Percentiles rank a stretch among this genome's conserved stretches.
These are phyloP conservation scores for Ryuthela nishihirai DNA, from an alignment of 2,888 invertebrate species.

Conservation along the genomic window DNA sequence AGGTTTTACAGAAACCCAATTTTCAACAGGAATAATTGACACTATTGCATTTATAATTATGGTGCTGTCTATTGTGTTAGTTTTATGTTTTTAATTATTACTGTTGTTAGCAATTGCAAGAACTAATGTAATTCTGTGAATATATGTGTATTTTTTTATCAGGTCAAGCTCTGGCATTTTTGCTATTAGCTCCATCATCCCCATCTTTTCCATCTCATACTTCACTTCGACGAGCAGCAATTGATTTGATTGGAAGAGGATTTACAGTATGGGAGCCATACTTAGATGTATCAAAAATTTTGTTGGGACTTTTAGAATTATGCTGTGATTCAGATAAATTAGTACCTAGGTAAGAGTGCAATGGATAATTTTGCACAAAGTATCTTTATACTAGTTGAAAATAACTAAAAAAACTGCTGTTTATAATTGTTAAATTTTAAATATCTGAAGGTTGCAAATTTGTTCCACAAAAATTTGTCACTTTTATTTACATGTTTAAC, in stretches of 20 bases:
- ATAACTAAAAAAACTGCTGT: background rate
- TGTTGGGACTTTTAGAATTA: slow-evolving; percentile 82
- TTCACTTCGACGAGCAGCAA: slow-evolving; percentile 89
- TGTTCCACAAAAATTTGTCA: too few species aligned
- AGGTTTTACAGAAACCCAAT: too few species aligned
- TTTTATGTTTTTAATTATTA: too few species aligned
- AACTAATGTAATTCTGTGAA: too few species aligned
- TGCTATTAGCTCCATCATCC: slow-evolving; percentile 81
- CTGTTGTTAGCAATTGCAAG: too few species aligned
- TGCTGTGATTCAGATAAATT: slow-evolving; percentile 86
- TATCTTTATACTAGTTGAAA: background rate
- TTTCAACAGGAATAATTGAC: too few species aligned
- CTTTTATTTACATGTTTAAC: too few species aligned
- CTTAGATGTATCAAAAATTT: slow-evolving; percentile 82
- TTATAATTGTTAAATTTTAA: slow-evolving; percentile 1
- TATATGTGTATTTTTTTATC: too few species aligned
- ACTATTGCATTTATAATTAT: too few species aligned
- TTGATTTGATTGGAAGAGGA: slow-evolving; percentile 93
- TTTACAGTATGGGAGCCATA: slow-evolving; percentile 99
- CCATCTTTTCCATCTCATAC: slow-evolving; percentile 83
- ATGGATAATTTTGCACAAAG: background rate
- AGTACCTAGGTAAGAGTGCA: slow-evolving; percentile 63
- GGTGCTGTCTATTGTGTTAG: too few species aligned
- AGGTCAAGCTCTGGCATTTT: slow-evolving; percentile 84
- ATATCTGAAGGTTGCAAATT: too few species aligned